These are phyloP conservation scores for Leptinotarsa peninsularis DNA, from an alignment of 2,888 invertebrate species.

Conservation along the genomic window DNA sequence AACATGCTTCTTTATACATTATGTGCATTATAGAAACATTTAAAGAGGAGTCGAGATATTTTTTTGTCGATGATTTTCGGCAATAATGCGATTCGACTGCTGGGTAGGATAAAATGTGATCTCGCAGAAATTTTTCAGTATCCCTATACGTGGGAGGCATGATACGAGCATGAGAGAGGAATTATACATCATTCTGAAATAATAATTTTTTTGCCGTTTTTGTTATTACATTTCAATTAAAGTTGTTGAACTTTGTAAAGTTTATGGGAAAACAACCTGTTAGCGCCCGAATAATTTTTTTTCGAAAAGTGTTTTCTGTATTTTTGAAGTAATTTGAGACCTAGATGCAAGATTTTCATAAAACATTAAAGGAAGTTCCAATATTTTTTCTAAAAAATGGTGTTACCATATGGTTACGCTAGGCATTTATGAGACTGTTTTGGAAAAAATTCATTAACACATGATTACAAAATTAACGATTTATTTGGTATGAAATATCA, in stretches of 20 bases:
- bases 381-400: slow-evolving; percentile 18
- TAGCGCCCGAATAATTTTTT: background rate
- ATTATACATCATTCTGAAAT: slow-evolving; percentile 1
- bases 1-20: too few relatives aligned
- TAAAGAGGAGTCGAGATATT: background rate
- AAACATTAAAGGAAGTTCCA: background rate
- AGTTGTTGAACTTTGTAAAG: background rate
- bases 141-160: too few relatives aligned
- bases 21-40: too few relatives aligned
- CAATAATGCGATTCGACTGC: too few relatives aligned
- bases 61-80: background rate
- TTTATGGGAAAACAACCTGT: background rate
- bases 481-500: slow-evolving; percentile 27
- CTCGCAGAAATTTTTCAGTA: too few relatives aligned
- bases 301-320: background rate
- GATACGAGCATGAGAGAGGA: background rate
- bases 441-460: background rate
- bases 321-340: background rate
- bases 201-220: background rate
- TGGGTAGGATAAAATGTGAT: too few relatives aligned
- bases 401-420: slow-evolving; percentile 22
- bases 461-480: slow-evolving; percentile 9
- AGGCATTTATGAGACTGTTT: slow-evolving; percentile 1
- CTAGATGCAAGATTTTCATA: background rate
- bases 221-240: background rate